Evolutionary conservation across 2,113 vertebrate genomes (phyloP).

Genomic region (Galbula dea): DNA sequence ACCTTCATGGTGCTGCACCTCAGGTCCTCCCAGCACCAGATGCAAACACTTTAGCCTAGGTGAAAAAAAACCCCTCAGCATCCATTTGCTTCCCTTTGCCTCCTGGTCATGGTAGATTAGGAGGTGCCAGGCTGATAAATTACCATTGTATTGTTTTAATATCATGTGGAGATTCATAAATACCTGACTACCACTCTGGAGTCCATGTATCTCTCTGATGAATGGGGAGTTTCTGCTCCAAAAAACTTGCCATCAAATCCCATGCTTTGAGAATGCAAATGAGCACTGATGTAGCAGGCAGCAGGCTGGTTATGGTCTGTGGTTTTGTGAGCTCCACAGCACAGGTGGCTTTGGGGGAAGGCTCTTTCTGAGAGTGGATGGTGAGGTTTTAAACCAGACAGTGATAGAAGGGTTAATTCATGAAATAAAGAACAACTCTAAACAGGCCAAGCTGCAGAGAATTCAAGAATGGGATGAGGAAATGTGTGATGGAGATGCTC

Average conservation of each 20-base stretch:
- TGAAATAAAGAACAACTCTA: background rate
- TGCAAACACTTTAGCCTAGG: background rate
- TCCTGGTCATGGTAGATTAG: background rate
- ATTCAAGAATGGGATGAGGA: background rate
- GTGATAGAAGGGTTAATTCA: background rate
- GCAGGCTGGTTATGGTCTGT: background rate
- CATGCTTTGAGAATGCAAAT: background rate
- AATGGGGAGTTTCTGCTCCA: constrained; percentile 9
- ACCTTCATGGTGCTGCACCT: background rate
- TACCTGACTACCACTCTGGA: background rate
- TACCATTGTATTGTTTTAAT: background rate
- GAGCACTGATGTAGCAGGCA: background rate
- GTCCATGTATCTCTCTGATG: background rate
- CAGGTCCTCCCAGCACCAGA: background rate
- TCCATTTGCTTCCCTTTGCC: background rate
- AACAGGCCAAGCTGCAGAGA: background rate
- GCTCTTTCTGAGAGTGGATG: background rate
- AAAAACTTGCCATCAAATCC: background rate
- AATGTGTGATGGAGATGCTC: background rate
- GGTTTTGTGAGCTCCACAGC: background rate
- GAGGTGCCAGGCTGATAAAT: constrained; percentile 13
- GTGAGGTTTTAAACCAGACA: background rate
- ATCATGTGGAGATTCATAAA: background rate
- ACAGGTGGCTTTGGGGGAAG: background rate
- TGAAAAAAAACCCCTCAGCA: background rate